Conservation (phyloP, 2,113 vertebrate genomes). For the Anolis carolinensis region DNA sequence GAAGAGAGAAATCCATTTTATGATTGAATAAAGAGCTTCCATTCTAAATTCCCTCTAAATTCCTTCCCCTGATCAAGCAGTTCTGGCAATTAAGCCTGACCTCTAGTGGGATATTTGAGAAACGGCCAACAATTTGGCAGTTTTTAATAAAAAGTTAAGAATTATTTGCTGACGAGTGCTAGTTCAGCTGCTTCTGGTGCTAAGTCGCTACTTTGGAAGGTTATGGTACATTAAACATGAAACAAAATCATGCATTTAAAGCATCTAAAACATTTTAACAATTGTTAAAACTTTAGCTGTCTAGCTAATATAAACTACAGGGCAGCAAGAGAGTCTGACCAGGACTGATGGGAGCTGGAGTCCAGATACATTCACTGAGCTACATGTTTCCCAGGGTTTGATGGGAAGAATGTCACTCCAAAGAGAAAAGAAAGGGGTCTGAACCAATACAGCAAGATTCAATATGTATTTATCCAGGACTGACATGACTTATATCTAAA, state of each 20-base stretch:
- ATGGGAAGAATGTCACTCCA: neutral
- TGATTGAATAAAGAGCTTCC: neutral
- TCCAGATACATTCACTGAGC: neutral
- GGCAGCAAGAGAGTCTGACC: neutral
- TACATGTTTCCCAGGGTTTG: neutral
- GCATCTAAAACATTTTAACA: neutral
- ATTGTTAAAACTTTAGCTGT: neutral
- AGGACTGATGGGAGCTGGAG: neutral
- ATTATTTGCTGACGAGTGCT: neutral
- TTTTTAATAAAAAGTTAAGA: neutral
- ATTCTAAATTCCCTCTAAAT: neutral
- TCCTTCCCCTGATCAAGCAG: neutral
- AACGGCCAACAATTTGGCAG: neutral
- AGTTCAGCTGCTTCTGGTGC: conserved; percentile 15
- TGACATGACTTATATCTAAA: neutral
- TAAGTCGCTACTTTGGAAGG: neutral
- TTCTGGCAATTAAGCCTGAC: neutral
- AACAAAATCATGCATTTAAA: neutral
- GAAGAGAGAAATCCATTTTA: too few relatives aligned
- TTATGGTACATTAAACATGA: neutral
- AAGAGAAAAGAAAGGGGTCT: neutral
- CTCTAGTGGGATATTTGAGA: neutral
- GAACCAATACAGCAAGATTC: neutral
- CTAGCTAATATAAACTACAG: neutral
- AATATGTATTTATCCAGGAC: neutral